Base-by-base conservation (phyloP, 2,797 vertebrate species). In the Phoeniculus purpureus region DNA sequence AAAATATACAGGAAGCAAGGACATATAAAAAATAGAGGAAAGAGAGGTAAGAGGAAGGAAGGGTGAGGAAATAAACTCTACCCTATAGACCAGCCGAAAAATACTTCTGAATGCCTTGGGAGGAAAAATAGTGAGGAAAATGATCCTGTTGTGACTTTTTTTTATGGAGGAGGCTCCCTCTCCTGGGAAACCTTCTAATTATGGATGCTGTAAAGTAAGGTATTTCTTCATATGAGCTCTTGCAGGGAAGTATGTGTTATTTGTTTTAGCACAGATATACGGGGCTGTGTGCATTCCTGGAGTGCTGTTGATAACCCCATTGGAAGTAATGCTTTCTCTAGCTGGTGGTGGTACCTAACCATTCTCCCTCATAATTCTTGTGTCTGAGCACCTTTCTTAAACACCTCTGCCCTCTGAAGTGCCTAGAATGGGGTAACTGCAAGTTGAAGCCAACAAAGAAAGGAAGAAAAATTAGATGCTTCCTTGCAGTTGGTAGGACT, bases 71-170 rank as follows among this genome's bases (percentile, higher is more conserved):
- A 94, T 80, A 85, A 94, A 56, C 23, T 85, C 65, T 68, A 37
- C 19, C 61, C 22, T 6, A 4, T 47, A 89, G 72, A 55, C 43
- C 60, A 73, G 40, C 59, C 27, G 27, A 77, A 62, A 31, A 74
- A 54, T 34, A 54, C 19, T 64, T 75, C 67, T 91, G 37, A 89
- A 48, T 56, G 60, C 45, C 81, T 61, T 72, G 75, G 73, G 61
- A 52, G 29, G 37, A 70, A 64, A 91, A 84, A 52, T 59, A 75
- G n/a, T 73, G 71, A 56, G 25, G 86, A 74, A 92, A 93, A 86
- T 66, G 34, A 81, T 29, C n/a, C 56, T 67, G 29, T 27, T 89
- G 32, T 59, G 62, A 32, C 43, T 71, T 77, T 68, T 56, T 73
- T 43, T 27, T 34, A 20, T 82, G 26, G 48, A 48, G 85, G 73